phyloP scores from a whole-genome alignment of 2,888 invertebrate species.

The Lottia scabra region DNA sequence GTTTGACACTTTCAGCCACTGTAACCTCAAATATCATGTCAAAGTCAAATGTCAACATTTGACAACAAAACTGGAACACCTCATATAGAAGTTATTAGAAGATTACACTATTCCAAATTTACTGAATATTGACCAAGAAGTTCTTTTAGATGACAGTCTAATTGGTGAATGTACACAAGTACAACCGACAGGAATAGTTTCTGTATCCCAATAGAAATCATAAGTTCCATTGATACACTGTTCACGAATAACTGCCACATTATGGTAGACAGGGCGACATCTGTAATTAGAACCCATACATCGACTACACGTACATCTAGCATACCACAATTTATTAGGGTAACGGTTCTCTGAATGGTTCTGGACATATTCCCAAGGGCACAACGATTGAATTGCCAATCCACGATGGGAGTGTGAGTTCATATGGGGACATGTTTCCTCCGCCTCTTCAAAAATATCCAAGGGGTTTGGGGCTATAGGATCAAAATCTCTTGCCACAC shows the following conservation, averaged over 20 bases:
- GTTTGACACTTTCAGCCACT: too few relatives aligned
- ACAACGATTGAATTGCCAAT: constrained; percentile 11
- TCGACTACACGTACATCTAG: constrained; percentile 13
- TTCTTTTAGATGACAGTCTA: neutral
- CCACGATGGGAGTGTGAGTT: neutral
- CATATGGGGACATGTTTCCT: neutral
- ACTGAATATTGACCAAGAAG: too few relatives aligned
- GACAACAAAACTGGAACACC: too few relatives aligned
- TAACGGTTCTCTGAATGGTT: constrained; percentile 16
- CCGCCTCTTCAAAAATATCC: neutral
- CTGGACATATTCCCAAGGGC: constrained; percentile 16
- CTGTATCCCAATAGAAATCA: constrained; percentile 15
- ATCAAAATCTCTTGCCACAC: neutral
- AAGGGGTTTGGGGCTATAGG: neutral
- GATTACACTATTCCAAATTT: too few relatives aligned
- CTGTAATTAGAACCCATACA: constrained; percentile 14
- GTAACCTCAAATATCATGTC: too few relatives aligned
- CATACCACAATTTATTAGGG: constrained; percentile 14
- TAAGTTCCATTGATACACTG: constrained; percentile 6
- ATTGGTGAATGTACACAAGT: constrained; percentile 12
- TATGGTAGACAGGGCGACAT: constrained; percentile 15
- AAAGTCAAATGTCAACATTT: too few relatives aligned
- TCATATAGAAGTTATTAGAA: too few relatives aligned
- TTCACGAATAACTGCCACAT: constrained; percentile 11
- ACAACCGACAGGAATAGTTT: constrained; percentile 18